Evolutionary conservation across 2,113 vertebrate genomes (phyloP).

Genomic region (Calidris pugnax): DNA sequence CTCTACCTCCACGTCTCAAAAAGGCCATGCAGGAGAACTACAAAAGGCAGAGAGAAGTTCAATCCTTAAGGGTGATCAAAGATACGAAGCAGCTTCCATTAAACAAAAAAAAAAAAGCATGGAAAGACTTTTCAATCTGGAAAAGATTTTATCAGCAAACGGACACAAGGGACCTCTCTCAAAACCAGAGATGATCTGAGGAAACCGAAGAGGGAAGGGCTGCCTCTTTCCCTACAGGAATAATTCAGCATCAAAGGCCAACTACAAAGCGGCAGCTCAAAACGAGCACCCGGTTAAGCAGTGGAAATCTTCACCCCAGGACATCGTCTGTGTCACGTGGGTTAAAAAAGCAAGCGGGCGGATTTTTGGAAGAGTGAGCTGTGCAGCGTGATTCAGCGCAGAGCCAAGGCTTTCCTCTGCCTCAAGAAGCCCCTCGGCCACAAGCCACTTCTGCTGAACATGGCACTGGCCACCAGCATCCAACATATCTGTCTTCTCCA

Average conservation of each 20-base stretch:
- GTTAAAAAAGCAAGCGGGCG: not conserved
- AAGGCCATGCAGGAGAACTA: fast-evolving
- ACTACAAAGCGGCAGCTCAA: not conserved
- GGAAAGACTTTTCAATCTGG: not conserved
- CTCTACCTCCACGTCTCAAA: not conserved
- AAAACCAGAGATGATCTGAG: not conserved
- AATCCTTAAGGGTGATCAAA: not conserved
- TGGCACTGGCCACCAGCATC: fast-evolving
- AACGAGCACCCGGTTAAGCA: not conserved
- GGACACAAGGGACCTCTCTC: not conserved
- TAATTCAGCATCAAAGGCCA: not conserved
- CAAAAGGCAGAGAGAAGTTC: not conserved
- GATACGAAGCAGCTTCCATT: fast-evolving
- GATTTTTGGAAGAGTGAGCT: fast-evolving
- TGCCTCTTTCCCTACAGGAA: not conserved
- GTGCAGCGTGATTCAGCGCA: fast-evolving
- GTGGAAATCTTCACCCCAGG: not conserved
- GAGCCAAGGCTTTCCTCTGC: not conserved
- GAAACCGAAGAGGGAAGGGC: not conserved
- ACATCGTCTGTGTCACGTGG: fast-evolving
- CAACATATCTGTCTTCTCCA: fast-evolving
- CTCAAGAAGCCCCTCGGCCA: not conserved
- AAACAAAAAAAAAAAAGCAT: not conserved
- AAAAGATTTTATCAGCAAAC: not conserved
- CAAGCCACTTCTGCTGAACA: not conserved